Evolutionary conservation across 2,888 invertebrate genomes (phyloP), one percentile per base, ranked within the genome.

Genomic region (Sphaerophoria taeniata): DNA sequence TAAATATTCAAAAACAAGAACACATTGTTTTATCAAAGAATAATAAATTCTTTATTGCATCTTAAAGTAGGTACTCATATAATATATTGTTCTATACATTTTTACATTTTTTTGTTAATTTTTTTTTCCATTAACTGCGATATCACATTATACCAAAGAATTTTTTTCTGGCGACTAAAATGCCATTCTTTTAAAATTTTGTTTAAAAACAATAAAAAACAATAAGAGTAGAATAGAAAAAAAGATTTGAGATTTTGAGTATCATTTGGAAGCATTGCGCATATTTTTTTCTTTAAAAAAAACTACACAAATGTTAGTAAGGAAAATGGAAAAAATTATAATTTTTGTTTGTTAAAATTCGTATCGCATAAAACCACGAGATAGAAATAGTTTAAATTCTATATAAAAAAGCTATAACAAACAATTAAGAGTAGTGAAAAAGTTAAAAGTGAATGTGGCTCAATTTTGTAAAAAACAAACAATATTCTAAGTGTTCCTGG

Each of bases 21-120:
- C 6, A 24, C 6, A 39, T 24, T 36, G 9, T 76, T 79, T 89
- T 89, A 89, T 88, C 86, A 89, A 90, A 91, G 91, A 91, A 91
- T 90, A 87, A 89, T 89, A 89, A 89, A 89, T 91, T 91, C 91
- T 91, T 91, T 90, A 90, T 91, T 91, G 91, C 91, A 90, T 87
- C 85, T 85, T 85, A 85, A 76, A 80, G 4, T 60, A 60, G 43
- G 80, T 85, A 85, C 65, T 89, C 90, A 90, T 91, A 43, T 7
- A 7, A 43, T 43, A 89, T 88, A 89, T 88, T 82, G 86, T 89
- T 89, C 88, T 88, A 88, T 88, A 88, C 85, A 88, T 86, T 79
- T 87, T 49, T 79, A 87, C 75, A 77, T 88, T 89, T 85, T 88
- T 87, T 74, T 72, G 51, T 80, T 72, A 79, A 88, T 87, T 81